These are phyloP conservation scores for Brachystomella parvula DNA, from an alignment of 1,140 invertebrate species.

Conservation along the genomic window DNA sequence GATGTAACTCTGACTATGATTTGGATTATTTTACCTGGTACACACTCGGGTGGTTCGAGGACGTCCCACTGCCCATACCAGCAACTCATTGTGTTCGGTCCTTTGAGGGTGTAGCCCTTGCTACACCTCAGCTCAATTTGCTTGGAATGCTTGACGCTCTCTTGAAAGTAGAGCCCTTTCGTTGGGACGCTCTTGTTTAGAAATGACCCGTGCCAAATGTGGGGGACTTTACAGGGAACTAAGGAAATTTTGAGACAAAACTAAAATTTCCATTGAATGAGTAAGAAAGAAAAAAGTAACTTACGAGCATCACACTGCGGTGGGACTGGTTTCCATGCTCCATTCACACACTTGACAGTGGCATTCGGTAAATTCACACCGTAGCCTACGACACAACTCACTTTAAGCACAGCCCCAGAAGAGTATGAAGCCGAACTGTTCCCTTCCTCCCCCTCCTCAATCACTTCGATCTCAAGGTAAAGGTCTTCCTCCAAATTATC, in stretches of 20 bases:
- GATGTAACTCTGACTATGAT: too few relatives aligned
- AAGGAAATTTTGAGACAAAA: slow-evolving; percentile 4
- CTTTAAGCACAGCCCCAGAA: slow-evolving; percentile 57
- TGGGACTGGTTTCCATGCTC: slow-evolving; percentile 69
- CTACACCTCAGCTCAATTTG: slow-evolving; percentile 58
- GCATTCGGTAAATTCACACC: slow-evolving; percentile 64
- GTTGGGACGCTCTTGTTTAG: slow-evolving; percentile 40
- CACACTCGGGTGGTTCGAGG: slow-evolving; percentile 62
- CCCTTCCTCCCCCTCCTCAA: slow-evolving; percentile 46
- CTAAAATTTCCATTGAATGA: neutral
- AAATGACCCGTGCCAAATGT: slow-evolving; percentile 55
- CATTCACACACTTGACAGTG: slow-evolving; percentile 66
- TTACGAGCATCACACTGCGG: slow-evolving; percentile 66
- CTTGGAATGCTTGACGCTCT: slow-evolving; percentile 54
- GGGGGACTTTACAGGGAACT: slow-evolving; percentile 60
- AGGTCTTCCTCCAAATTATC: slow-evolving; percentile 49
- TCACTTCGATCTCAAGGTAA: slow-evolving; percentile 57
- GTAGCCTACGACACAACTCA: slow-evolving; percentile 66
- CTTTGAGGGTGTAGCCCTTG: slow-evolving; percentile 57
- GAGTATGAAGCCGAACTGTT: slow-evolving; percentile 42
- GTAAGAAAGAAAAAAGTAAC: too few relatives aligned
- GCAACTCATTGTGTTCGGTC: slow-evolving; percentile 61
- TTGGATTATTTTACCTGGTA: slow-evolving; percentile 50
- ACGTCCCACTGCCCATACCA: slow-evolving; percentile 68
- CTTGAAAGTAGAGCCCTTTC: slow-evolving; percentile 48